These are phyloP conservation scores for Climacteris rufus DNA, from an alignment of 2,113 vertebrate species.

Conservation along the genomic window DNA sequence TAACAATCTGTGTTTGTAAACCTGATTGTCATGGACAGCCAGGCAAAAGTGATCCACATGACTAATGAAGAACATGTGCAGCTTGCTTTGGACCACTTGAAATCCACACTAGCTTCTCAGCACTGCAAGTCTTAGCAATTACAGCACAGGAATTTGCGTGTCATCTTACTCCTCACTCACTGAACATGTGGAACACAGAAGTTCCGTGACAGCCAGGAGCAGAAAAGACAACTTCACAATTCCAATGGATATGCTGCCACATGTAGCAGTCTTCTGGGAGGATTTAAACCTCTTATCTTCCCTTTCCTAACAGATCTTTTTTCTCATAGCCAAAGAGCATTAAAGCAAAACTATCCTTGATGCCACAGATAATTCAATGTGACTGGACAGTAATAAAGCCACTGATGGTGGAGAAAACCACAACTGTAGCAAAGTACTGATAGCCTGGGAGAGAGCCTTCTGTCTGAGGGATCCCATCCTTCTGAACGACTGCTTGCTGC, in stretches of 20 bases:
- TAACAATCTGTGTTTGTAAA: neutral
- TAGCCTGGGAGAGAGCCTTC: neutral
- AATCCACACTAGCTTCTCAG: neutral
- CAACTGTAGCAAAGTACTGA: constrained; percentile 78
- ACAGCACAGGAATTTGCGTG: neutral
- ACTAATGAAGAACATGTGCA: neutral
- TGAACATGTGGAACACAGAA: fast-evolving
- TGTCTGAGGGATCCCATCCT: neutral
- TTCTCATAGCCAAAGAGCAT: constrained; percentile 84
- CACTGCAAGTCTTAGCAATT: neutral
- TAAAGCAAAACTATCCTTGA: constrained; percentile 81
- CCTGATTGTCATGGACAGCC: neutral
- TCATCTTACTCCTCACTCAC: neutral
- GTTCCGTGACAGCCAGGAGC: neutral
- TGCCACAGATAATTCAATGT: constrained; percentile 82
- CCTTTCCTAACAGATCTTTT: constrained; percentile 85
- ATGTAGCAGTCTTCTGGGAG: neutral
- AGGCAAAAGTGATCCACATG: neutral
- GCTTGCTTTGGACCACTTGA: neutral
- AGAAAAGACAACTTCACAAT: neutral
- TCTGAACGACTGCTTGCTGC: neutral
- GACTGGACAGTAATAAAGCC: constrained; percentile 81
- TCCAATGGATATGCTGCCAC: neutral
- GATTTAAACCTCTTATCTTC: constrained; percentile 24
- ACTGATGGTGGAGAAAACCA: constrained; percentile 83